Evolutionary conservation across 2,113 vertebrate species (phyloP), one percentile per base, ranked within the genome.

Genomic region (Pluvialis apricaria): DNA sequence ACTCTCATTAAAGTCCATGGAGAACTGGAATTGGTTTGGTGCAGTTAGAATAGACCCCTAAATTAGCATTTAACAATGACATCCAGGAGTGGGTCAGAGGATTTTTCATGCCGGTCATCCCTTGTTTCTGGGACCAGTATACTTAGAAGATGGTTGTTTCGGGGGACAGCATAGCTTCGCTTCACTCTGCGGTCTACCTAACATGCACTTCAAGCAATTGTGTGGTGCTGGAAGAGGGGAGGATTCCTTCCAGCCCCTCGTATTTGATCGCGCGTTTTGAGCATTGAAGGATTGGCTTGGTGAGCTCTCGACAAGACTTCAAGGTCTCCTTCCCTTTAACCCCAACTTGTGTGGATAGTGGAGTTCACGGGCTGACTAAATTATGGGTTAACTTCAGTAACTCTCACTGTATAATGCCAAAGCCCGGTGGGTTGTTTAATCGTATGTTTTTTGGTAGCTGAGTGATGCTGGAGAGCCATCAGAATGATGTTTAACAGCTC

Each of bases 171-270:
- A 4, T 0, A 10, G n/a, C 31, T 51, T 77, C 5, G 2, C 61
- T 52, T 79, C 40, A 31, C 29, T 25, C n/a, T 3, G 15, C 13
- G 45, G 11, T 29, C 16, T n/a, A 3, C 6, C 14, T 15, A 44
- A n/a, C 3, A 4, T 2, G 1, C 0, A 2, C 77, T 61, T 38
- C 19, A 54, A 79, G 79, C 36, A 31, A 0, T 1, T 55, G 31
- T 57, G 64, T 0, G 6, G 25, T 34, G 55, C 31, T 76, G 77
- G 49, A 36, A 28, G 45, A 58, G 51, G 11, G 22, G 42, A 21
- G n/a, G 40, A 7, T 62, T 65, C 38, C 62, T 52, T 69, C 88
- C 73, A 47, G 52, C 14, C 32, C 34, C 44, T 69, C 0, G 0
- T 54, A 28, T 49, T 21, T 72, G 65, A 8, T 69, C 3, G 5